Percentiles rank a stretch among this genome's conserved stretches.
phyloP scores from a whole-genome alignment of 2,888 invertebrate genomes.

The Aporophyla lueneburgensis region DNA sequence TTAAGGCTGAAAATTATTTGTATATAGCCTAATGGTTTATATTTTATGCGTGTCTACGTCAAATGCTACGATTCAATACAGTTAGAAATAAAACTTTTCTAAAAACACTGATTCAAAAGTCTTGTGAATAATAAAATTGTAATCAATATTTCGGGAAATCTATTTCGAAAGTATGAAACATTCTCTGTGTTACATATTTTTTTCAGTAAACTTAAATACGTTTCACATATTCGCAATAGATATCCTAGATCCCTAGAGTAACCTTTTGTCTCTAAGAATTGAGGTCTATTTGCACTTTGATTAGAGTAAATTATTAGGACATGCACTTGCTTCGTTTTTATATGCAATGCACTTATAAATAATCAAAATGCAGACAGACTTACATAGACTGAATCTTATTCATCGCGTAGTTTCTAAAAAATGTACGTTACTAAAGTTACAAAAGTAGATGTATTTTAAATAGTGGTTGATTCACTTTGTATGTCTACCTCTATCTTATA shows the following conservation, averaged over 20 bases:
- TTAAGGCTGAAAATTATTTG: conserved; percentile 20
- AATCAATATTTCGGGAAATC: not conserved
- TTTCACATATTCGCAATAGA: conserved; percentile 26
- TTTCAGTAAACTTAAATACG: not conserved
- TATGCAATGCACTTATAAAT: conserved; percentile 7
- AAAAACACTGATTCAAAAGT: not conserved
- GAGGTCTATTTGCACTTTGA: conserved; percentile 12
- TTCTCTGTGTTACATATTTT: not conserved
- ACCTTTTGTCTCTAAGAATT: conserved; percentile 5
- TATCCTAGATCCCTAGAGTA: not conserved
- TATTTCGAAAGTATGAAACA: conserved; percentile 23
- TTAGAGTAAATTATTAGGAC: not conserved
- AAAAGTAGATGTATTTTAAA: conserved; percentile 58
- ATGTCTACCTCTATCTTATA: conserved; percentile 57
- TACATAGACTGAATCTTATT: conserved; percentile 39
- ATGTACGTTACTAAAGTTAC: conserved; percentile 23
- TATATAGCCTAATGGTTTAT: conserved; percentile 36
- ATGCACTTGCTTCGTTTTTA: conserved; percentile 30
- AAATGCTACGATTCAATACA: conserved; percentile 16
- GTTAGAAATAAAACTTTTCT: not conserved
- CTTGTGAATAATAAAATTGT: not conserved
- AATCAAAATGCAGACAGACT: conserved; percentile 32
- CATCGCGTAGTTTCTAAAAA: conserved; percentile 27
- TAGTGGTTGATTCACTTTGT: conserved; percentile 58
- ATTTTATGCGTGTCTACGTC: conserved; percentile 24